phyloP scores from a whole-genome alignment of 2,888 invertebrate genomes.

The Dryococelus australis region DNA sequence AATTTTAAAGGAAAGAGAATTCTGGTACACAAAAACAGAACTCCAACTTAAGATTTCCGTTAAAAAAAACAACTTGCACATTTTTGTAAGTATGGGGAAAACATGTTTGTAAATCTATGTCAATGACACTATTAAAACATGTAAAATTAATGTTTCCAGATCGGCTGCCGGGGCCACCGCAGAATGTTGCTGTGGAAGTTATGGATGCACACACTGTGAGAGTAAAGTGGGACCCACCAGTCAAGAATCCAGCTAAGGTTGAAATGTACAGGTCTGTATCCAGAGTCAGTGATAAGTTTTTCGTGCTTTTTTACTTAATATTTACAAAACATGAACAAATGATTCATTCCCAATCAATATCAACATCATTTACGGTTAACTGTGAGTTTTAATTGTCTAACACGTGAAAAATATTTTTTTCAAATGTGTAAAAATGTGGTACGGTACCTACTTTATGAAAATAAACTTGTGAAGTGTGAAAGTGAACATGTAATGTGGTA shows the following conservation, averaged over 20 bases:
- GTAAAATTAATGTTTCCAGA: slow-evolving; percentile 54
- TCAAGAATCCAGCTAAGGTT: slow-evolving; percentile 82
- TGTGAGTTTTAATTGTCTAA: too few species aligned
- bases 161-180: slow-evolving; percentile 81
- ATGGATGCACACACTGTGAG: slow-evolving; percentile 67
- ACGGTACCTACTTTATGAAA: not conserved
- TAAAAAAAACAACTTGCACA: too few species aligned
- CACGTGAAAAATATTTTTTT: too few species aligned
- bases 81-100: too few species aligned
- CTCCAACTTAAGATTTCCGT: too few species aligned
- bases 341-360: not conserved
- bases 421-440: too few species aligned
- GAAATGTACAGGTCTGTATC: slow-evolving; percentile 70
- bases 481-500: not conserved
- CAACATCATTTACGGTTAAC: too few species aligned
- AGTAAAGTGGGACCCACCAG: slow-evolving; percentile 80
- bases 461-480: not conserved
- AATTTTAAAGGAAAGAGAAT: too few species aligned
- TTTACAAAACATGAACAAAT: not conserved
- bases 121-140: too few species aligned
- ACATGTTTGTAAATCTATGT: too few species aligned
- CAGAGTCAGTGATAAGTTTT: not conserved
- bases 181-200: slow-evolving; percentile 66
- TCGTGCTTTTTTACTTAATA: not conserved
- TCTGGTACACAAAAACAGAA: too few species aligned